These are phyloP conservation scores for Clarias batrachus DNA, from an alignment of 2,113 vertebrate genomes.

Conservation along the genomic window DNA sequence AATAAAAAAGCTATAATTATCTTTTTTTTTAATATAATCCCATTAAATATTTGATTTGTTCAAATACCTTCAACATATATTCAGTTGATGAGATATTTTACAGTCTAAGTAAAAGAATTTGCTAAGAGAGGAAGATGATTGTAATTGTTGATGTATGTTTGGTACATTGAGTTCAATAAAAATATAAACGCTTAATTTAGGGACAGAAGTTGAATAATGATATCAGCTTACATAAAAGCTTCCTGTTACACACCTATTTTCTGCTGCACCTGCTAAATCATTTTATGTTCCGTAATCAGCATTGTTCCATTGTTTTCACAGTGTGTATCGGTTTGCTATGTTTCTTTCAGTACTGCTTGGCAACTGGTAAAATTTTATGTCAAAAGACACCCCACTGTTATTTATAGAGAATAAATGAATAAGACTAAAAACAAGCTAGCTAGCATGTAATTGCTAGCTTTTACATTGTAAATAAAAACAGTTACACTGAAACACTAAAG, in stretches of 20 bases:
- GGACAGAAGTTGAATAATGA: not conserved
- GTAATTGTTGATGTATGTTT: not conserved
- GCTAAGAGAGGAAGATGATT: not conserved
- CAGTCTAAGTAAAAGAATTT: not conserved
- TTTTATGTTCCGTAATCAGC: not conserved
- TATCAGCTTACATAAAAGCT: not conserved
- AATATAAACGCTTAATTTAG: not conserved
- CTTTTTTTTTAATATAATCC: not conserved
- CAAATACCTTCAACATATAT: not conserved
- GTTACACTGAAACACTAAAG: not conserved
- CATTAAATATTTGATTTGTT: not conserved
- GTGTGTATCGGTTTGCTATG: not conserved
- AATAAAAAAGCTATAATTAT: not conserved
- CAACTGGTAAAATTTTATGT: not conserved
- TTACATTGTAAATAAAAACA: not conserved
- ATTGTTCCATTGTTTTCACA: slow-evolving; percentile 18
- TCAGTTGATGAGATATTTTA: not conserved
- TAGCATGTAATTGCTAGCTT: not conserved
- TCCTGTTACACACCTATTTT: not conserved
- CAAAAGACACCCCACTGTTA: not conserved
- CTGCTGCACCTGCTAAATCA: not conserved
- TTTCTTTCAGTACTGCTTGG: not conserved
- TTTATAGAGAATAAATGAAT: not conserved
- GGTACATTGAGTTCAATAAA: not conserved
- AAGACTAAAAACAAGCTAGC: not conserved